Evolutionary conservation across 2,797 vertebrate genomes (phyloP).

Genomic region (Falco rusticolus): DNA sequence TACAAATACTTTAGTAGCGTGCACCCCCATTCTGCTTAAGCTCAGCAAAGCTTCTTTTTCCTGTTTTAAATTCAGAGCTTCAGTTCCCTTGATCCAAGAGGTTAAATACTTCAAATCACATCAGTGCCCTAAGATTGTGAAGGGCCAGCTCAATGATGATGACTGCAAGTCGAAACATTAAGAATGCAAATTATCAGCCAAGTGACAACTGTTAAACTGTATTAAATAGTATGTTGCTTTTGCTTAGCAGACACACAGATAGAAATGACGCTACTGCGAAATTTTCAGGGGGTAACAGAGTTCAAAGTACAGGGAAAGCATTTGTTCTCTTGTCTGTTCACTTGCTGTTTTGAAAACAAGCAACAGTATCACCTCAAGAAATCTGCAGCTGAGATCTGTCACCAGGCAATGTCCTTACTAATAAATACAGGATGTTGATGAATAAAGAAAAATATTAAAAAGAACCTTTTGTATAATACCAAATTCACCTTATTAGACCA

Average conservation of each 20-base stretch:
- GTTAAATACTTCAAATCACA: conserved; percentile 59
- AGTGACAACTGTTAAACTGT: conserved; percentile 56
- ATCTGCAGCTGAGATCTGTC: conserved; percentile 59
- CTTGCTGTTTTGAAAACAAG: conserved; percentile 50
- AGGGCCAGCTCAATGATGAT: conserved; percentile 52
- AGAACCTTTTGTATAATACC: neutral
- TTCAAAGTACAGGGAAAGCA: conserved; percentile 54
- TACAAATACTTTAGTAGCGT: neutral
- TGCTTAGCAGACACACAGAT: conserved; percentile 29
- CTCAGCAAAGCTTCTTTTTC: neutral
- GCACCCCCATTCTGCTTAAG: neutral
- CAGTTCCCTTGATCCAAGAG: conserved; percentile 25
- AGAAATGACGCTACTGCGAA: conserved; percentile 53
- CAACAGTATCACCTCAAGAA: conserved; percentile 51
- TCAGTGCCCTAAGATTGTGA: conserved; percentile 38
- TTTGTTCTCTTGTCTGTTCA: conserved; percentile 62
- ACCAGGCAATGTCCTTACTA: conserved; percentile 40
- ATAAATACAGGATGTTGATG: conserved; percentile 57
- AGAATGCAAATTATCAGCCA: conserved; percentile 62
- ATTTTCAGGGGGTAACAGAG: neutral
- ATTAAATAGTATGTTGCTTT: conserved; percentile 42
- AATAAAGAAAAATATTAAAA: conserved; percentile 45
- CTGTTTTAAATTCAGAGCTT: conserved; percentile 49
- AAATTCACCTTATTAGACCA: neutral
- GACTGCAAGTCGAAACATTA: neutral